These are phyloP conservation scores for Papilio xuthus DNA, from an alignment of 1,140 invertebrate genomes.

Conservation along the genomic window DNA sequence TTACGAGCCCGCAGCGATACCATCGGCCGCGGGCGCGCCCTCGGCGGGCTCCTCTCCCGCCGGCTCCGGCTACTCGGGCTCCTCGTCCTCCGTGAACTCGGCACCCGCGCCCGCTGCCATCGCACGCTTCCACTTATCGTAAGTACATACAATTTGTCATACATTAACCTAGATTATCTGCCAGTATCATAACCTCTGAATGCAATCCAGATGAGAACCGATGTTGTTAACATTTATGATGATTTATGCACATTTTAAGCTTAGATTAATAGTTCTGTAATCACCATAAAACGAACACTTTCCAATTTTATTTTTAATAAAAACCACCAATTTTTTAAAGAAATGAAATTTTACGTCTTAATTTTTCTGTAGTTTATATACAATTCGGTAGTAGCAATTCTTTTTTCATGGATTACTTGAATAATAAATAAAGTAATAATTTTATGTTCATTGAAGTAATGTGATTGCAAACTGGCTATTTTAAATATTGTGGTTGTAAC, in stretches of 20 bases:
- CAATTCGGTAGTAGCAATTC: too few relatives aligned
- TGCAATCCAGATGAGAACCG: not conserved
- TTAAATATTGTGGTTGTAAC: too few relatives aligned
- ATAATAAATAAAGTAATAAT: too few relatives aligned
- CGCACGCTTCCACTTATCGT: constrained; percentile 79
- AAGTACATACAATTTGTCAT: constrained; percentile 57
- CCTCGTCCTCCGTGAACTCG: constrained; percentile 83
- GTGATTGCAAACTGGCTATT: too few relatives aligned
- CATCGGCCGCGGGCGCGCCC: constrained; percentile 81
- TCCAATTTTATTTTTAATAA: not conserved
- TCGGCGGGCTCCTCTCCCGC: constrained; percentile 82
- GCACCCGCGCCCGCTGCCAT: constrained; percentile 75
- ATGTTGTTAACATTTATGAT: not conserved
- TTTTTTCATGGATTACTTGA: too few relatives aligned
- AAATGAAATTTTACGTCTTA: too few relatives aligned
- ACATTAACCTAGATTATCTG: constrained; percentile 45
- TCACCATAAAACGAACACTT: not conserved
- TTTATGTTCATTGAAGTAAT: too few relatives aligned
- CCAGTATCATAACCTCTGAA: constrained; percentile 44
- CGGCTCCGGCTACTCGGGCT: constrained; percentile 82
- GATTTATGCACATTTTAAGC: constrained; percentile 32
- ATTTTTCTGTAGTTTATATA: too few relatives aligned
- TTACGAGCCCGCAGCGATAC: constrained; percentile 92
- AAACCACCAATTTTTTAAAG: too few relatives aligned
- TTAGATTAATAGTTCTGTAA: not conserved